Percentiles rank a stretch among this genome's conserved stretches.
phyloP scores from a whole-genome alignment of 2,113 vertebrate species.

The Siniperca chuatsi region DNA sequence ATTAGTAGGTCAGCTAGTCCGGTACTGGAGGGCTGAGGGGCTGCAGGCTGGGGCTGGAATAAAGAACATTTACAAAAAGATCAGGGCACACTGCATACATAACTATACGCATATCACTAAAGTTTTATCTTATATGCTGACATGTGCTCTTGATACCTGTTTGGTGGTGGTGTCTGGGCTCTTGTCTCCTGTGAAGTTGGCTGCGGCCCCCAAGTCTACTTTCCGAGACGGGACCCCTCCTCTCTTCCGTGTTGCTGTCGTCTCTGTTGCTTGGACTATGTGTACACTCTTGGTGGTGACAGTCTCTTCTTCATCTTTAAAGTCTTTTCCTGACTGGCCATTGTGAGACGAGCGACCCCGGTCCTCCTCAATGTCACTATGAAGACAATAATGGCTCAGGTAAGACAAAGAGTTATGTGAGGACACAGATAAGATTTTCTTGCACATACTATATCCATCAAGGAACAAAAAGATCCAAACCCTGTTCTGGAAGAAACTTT shows the following conservation, averaged over 20 bases:
- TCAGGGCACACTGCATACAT: neutral
- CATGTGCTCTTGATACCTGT: conserved; percentile 82
- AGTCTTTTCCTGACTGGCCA: conserved; percentile 88
- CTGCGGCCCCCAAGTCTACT: conserved; percentile 96
- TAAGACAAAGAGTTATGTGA: neutral
- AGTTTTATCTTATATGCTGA: conserved; percentile 1
- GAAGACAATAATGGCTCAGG: conserved; percentile 12
- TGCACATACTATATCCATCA: neutral
- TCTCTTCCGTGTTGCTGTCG: conserved; percentile 93
- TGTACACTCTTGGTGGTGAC: conserved; percentile 95
- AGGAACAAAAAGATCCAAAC: neutral
- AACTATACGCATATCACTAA: neutral
- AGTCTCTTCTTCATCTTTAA: conserved; percentile 97
- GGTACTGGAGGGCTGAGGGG: conserved; percentile 83
- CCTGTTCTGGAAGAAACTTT: neutral
- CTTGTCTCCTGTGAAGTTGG: conserved; percentile 93
- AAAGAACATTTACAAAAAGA: conserved; percentile 7
- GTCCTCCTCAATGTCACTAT: conserved; percentile 93
- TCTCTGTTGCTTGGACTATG: conserved; percentile 95
- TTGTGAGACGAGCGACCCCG: conserved; percentile 86
- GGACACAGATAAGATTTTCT: neutral
- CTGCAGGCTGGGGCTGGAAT: conserved; percentile 71
- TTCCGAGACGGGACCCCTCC: conserved; percentile 93
- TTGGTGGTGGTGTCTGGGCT: conserved; percentile 81
- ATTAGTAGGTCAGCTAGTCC: conserved; percentile 92